Conservation (phyloP, 2,113 vertebrate genomes). For the Drymodes brunneopygia region DNA sequence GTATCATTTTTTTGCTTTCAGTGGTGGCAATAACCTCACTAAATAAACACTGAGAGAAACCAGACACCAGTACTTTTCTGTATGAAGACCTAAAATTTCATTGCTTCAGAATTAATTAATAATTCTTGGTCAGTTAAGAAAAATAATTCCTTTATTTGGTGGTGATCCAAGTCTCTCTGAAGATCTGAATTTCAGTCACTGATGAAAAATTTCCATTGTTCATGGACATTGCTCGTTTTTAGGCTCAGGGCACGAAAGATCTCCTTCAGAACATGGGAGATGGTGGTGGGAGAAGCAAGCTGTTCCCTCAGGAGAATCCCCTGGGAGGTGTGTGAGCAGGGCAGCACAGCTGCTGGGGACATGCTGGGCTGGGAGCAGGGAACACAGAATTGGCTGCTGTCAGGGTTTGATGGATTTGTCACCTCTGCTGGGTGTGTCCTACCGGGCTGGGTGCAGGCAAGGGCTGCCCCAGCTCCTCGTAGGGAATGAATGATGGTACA, state of each 20-base stretch:
- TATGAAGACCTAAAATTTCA: background rate
- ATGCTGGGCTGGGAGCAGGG: background rate
- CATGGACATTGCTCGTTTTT: background rate
- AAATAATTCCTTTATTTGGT: background rate
- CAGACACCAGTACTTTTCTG: background rate
- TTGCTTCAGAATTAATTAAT: background rate
- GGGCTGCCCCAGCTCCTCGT: background rate
- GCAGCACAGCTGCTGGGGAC: background rate
- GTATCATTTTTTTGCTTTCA: background rate
- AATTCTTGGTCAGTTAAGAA: background rate
- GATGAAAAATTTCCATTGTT: background rate
- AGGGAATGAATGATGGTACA: background rate
- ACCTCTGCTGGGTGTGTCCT: accelerated
- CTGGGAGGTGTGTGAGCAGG: background rate
- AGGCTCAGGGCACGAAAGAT: background rate
- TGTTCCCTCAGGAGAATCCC: background rate
- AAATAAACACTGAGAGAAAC: constrained; percentile 20
- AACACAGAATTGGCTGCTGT: background rate
- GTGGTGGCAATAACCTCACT: background rate
- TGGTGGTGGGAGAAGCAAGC: accelerated
- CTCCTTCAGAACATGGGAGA: background rate
- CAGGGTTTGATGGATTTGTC: background rate
- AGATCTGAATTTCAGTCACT: background rate
- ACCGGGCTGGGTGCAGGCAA: background rate
- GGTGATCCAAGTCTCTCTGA: background rate